phyloP scores from a whole-genome alignment of 2,113 vertebrate genomes.

The Campylomormyrus numenius region DNA sequence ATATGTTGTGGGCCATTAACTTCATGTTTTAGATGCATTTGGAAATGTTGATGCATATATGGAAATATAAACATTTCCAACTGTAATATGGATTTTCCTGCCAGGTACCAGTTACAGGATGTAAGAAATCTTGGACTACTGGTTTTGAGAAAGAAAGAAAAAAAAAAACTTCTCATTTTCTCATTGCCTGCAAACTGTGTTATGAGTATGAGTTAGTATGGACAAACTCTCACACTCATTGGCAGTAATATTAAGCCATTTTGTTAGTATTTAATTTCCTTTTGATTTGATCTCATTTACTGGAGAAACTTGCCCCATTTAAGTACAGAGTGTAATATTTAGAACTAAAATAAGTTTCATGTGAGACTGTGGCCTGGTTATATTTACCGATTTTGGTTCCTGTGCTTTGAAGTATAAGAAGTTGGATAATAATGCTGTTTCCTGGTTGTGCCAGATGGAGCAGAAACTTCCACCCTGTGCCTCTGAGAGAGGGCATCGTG shows the following conservation, averaged over 20 bases:
- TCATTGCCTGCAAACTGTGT: background rate
- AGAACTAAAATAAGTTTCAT: background rate
- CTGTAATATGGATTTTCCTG: background rate
- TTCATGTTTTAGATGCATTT: background rate
- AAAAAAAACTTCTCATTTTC: background rate
- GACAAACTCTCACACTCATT: background rate
- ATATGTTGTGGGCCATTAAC: background rate
- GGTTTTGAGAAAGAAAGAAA: background rate
- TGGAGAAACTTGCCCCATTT: background rate
- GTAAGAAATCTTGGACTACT: background rate
- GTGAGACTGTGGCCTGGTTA: slow-evolving; percentile 24
- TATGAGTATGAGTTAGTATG: background rate
- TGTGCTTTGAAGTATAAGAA: slow-evolving; percentile 51
- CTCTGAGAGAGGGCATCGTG: slow-evolving; percentile 47
- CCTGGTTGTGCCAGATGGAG: slow-evolving; percentile 41
- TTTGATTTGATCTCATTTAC: background rate
- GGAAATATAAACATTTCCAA: background rate
- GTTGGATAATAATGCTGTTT: slow-evolving; percentile 1
- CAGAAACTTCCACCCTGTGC: slow-evolving; percentile 48
- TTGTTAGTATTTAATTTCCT: background rate
- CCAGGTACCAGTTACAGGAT: background rate
- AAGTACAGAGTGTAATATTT: background rate
- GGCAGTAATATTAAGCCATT: background rate
- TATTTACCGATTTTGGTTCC: slow-evolving; percentile 49
- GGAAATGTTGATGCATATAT: background rate